Conservation (phyloP, 2,888 invertebrate genomes). For the Panorpa germanica region DNA sequence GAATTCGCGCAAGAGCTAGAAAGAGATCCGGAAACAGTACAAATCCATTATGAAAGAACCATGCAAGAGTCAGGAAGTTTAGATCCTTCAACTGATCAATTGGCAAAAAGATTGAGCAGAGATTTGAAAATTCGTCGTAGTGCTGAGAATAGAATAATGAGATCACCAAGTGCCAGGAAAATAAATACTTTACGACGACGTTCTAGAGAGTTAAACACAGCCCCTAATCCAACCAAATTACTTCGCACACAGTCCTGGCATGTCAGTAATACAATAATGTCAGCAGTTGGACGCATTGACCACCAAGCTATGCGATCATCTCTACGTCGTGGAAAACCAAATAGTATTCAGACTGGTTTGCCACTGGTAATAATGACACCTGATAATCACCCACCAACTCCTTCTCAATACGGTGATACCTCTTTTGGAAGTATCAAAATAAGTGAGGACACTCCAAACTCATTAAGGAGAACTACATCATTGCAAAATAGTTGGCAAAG, state of each 20-base stretch:
- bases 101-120: constrained; percentile 49
- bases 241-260: constrained; percentile 48
- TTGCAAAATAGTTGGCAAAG: too few species aligned
- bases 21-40: constrained; percentile 38
- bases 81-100: constrained; percentile 44
- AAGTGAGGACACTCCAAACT: too few species aligned
- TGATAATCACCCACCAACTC: constrained; percentile 13
- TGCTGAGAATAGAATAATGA: constrained; percentile 45
- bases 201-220: constrained; percentile 38
- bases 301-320: constrained; percentile 18
- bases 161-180: constrained; percentile 67
- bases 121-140: constrained; percentile 56
- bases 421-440: too few species aligned
- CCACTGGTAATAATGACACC: constrained; percentile 12
- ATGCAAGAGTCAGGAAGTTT: constrained; percentile 46
- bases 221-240: constrained; percentile 27
- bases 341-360: constrained; percentile 25
- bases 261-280: constrained; percentile 16
- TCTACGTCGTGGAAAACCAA: constrained; percentile 32
- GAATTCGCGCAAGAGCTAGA: too few species aligned
- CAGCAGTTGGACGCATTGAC: constrained; percentile 9
- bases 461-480: too few species aligned
- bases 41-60: constrained; percentile 54
- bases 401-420: too few species aligned
- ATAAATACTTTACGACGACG: constrained; percentile 55